Percentiles rank a stretch among this genome's conserved stretches.
Evolutionary conservation across 2,113 vertebrate species (phyloP).

Genomic region (Agapornis roseicollis): DNA sequence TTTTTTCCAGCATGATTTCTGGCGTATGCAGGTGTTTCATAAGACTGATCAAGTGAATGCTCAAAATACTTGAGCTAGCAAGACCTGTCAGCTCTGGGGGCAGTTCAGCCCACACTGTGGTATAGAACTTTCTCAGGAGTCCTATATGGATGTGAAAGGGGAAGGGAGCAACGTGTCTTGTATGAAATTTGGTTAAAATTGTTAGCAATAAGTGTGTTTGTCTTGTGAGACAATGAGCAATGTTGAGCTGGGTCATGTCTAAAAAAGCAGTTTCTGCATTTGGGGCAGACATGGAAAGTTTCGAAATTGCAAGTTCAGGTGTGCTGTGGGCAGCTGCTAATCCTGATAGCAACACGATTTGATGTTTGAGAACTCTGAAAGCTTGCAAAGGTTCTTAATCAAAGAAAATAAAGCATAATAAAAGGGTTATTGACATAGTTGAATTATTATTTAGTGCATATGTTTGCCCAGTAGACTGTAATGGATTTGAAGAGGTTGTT

Average conservation of each 20-base stretch:
- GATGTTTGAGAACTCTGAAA: background rate
- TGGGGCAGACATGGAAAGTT: background rate
- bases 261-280: background rate
- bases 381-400: background rate
- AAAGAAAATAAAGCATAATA: background rate
- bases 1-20: background rate
- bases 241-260: background rate
- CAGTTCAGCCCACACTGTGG: background rate
- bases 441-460: constrained; percentile 19
- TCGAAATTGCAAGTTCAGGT: background rate
- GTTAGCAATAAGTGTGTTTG: background rate
- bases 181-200: background rate
- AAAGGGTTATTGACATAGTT: constrained; percentile 30
- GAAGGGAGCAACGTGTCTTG: background rate
- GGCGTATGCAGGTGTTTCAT: background rate
- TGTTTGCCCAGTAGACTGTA: constrained; percentile 59
- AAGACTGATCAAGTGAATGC: background rate
- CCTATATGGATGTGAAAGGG: background rate
- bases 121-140: background rate
- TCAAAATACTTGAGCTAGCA: background rate
- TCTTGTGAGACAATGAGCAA: background rate
- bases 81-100: background rate
- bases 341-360: background rate
- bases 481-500: constrained; percentile 65
- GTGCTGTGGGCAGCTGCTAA: background rate